phyloP scores from a whole-genome alignment of 1,140 invertebrate genomes.

The Conus betulinus region DNA sequence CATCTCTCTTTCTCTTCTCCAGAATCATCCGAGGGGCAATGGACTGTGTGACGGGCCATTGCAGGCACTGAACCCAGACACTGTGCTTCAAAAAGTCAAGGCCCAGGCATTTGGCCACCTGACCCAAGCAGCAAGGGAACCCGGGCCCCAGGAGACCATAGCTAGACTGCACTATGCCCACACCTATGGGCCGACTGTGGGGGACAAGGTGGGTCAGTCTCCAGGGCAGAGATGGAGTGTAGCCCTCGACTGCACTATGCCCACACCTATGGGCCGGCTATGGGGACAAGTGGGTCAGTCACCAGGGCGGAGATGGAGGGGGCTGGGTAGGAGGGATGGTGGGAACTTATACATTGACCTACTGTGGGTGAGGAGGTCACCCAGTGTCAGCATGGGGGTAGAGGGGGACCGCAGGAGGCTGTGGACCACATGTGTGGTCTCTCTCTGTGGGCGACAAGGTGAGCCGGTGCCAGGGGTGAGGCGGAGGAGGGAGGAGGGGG shows the following conservation, averaged over 20 bases:
- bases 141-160: conserved; percentile 30
- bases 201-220: conserved; percentile 63
- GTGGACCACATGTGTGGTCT: too few relatives aligned
- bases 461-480: too few relatives aligned
- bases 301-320: too few relatives aligned
- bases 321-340: too few relatives aligned
- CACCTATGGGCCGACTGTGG: conserved; percentile 71
- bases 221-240: too few relatives aligned
- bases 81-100: conserved; percentile 63
- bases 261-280: conserved; percentile 70
- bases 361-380: too few relatives aligned
- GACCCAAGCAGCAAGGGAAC: conserved; percentile 50
- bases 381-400: too few relatives aligned
- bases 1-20: background rate
- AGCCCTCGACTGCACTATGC: conserved; percentile 58
- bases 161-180: conserved; percentile 59
- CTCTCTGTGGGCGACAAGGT: too few relatives aligned
- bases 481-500: too few relatives aligned
- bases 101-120: conserved; percentile 63
- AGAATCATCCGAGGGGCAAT: conserved; percentile 74
- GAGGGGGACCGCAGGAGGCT: too few relatives aligned
- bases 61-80: conserved; percentile 43
- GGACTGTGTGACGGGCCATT: conserved; percentile 70
- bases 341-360: too few relatives aligned
- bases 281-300: conserved; percentile 63